phyloP scores from a whole-genome alignment of 2,113 vertebrate genomes.

The Ictalurus furcatus region DNA sequence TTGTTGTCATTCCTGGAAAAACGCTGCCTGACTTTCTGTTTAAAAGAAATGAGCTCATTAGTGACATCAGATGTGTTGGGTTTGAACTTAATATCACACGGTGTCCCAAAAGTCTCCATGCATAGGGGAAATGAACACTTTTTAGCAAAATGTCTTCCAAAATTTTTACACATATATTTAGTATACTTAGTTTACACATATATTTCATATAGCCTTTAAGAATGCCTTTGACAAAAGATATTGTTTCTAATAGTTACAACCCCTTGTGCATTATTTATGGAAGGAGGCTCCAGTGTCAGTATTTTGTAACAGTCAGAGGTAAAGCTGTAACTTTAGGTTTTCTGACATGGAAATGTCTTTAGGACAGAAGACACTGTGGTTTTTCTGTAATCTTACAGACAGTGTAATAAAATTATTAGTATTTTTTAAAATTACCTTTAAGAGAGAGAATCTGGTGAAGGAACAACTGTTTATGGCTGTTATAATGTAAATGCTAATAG shows the following conservation, averaged over 20 bases:
- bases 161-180: no score
- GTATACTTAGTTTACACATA: no score
- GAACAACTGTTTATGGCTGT: background rate
- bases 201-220: no score
- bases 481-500: background rate
- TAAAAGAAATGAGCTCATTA: slow-evolving; percentile 2
- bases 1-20: background rate
- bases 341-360: background rate
- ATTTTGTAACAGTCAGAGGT: no score
- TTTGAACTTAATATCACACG: background rate
- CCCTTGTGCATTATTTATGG: no score
- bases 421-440: background rate
- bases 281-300: no score
- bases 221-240: no score
- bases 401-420: background rate
- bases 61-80: background rate
- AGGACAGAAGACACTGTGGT: background rate
- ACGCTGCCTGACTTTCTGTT: background rate
- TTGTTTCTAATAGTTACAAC: no score
- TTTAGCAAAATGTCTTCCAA: no score
- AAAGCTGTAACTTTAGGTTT: background rate
- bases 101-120: no score
- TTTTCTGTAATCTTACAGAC: background rate
- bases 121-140: no score
- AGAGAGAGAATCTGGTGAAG: background rate